Base-by-base conservation (phyloP, 2,113 vertebrate genomes). In the Illadopsis cleaveri region DNA sequence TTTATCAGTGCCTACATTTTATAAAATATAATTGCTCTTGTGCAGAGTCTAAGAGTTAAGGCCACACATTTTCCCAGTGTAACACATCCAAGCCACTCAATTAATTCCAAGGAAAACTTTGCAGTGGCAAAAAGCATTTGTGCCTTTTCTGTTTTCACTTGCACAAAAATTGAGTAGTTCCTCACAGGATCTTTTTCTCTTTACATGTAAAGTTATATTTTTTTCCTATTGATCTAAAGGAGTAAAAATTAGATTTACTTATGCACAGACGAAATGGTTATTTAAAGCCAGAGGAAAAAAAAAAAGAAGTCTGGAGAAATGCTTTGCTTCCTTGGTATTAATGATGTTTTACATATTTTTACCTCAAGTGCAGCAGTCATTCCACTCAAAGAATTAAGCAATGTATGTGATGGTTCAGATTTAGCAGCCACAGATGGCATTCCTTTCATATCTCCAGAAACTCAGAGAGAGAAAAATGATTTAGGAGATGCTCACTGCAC, bases 391-490 rank as follows among this genome's bases (percentile, higher is more conserved):
- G 69, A 85, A 94, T 76, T 57, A 91, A 84, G 65, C 61, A 47
- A 47, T 60, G 17, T 42, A 79, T 53, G 31, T 3, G 9, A 79
- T 82, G 73, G 78, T 62, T 93, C 82, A 76, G 61, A 87, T 91
- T 92, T 82, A 95, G 89, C 53, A 94, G 84, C 15, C 48, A 76
- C 91, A 79, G 93, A 94, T 93, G 77, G 86, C 83, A 93, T 94
- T 96, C 94, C 90, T 95, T 91, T 85, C 84, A 25, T 94, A 93
- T 87, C 84, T 76, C 81, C 53, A 94, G 50, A 87, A 94, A 89
- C 38, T 85, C 76, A 38, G 56, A 64, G 65, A 71, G 20, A 95
- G 53, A 78, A 92, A 61, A 33, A 68, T 37, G 73, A 86, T 76
- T 93, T 79, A 81, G 61, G 77, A 79, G 48, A 72, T 27, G 35